These are phyloP conservation scores for Gorsachius magnificus DNA, from an alignment of 2,797 vertebrate genomes.

Conservation along the genomic window DNA sequence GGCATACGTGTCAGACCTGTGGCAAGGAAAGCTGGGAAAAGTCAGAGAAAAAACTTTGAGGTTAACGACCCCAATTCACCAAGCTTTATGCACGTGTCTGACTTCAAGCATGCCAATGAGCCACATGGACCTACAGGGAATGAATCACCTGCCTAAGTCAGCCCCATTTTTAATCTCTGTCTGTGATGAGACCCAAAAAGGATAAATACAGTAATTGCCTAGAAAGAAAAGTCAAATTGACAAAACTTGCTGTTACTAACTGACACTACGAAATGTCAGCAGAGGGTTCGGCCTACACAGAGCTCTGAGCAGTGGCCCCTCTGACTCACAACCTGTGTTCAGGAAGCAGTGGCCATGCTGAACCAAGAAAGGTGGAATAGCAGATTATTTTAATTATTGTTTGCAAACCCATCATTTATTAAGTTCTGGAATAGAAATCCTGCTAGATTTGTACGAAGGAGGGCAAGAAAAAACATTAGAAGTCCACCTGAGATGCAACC, in stretches of 20 bases:
- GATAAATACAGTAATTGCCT: neutral
- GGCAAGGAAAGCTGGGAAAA: neutral
- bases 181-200: neutral
- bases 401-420: neutral
- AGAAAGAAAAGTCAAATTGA: neutral
- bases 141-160: accelerated
- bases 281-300: neutral
- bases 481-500: neutral
- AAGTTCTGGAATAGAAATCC: neutral
- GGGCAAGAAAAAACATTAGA: neutral
- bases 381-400: neutral
- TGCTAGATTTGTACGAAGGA: neutral
- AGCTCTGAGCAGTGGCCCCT: neutral
- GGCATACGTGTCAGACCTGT: neutral
- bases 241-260: neutral
- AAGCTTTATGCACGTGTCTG: neutral
- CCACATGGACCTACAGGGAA: accelerated
- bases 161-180: neutral
- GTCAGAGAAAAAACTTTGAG: neutral
- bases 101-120: neutral
- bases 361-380: neutral
- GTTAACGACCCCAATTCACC: neutral
- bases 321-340: neutral
- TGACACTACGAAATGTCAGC: neutral
- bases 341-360: neutral